Percentiles rank a stretch among this genome's conserved stretches.
Conservation (phyloP, 23 tunicate genomes). For the Oikopleura vanhoeffeni region DNA sequence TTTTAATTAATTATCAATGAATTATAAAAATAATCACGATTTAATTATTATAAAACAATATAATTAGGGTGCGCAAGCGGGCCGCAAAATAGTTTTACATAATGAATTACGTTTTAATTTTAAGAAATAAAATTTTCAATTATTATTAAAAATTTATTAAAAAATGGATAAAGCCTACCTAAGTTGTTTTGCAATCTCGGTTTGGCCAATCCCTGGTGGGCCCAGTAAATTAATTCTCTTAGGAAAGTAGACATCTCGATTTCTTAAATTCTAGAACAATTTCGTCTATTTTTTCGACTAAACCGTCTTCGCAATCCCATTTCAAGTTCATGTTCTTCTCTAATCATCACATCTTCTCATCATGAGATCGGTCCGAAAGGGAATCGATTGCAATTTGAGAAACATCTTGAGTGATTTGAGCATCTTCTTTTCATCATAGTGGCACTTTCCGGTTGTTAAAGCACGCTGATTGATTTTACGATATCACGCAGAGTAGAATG, state of each 20-base stretch:
- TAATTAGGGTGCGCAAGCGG: too few species aligned
- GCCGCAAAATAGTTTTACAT: too few species aligned
- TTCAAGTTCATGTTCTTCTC: constrained; percentile 60
- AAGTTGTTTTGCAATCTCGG: constrained; percentile 38
- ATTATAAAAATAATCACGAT: too few species aligned
- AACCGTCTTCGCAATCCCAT: constrained; percentile 81
- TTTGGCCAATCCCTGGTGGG: constrained; percentile 78
- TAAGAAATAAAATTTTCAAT: too few species aligned
- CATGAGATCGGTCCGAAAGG: too few species aligned
- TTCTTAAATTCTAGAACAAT: constrained; percentile 60
- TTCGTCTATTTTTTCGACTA: constrained; percentile 49
- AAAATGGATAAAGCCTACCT: too few species aligned
- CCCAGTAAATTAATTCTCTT: constrained; percentile 76
- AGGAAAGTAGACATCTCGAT: constrained; percentile 74
- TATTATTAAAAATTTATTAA: too few species aligned
- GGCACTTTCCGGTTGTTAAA: not conserved
- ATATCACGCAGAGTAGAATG: constrained; percentile 64
- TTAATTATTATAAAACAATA: too few species aligned
- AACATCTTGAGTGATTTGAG: not conserved
- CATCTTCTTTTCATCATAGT: not conserved
- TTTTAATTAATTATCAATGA: too few species aligned
- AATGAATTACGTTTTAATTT: too few species aligned
- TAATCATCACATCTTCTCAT: too few species aligned
- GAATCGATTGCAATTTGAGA: constrained; percentile 85
- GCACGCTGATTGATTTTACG: constrained; percentile 18